These are phyloP conservation scores for Microctonus hyperodae DNA, from an alignment of 2,888 invertebrate genomes.

Conservation along the genomic window DNA sequence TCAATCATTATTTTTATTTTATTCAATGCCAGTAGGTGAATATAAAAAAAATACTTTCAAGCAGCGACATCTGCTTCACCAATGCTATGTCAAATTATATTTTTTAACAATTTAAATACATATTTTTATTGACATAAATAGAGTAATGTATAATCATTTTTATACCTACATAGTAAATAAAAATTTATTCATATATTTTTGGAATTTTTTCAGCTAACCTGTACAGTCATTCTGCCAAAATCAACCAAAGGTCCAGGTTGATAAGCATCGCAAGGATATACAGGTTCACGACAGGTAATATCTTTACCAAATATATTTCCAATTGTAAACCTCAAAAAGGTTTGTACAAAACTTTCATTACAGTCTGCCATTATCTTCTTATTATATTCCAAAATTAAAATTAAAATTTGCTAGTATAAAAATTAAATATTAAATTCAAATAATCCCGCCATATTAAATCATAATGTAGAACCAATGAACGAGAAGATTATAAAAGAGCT, in stretches of 20 bases:
- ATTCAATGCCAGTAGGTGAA: background rate
- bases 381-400: background rate
- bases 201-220: slow-evolving; percentile 41
- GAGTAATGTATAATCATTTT: background rate
- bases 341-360: slow-evolving; percentile 41
- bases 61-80: background rate
- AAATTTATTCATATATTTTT: background rate
- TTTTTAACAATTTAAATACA: background rate
- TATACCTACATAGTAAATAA: background rate
- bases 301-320: slow-evolving; percentile 56
- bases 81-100: background rate
- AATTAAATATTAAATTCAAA: background rate
- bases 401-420: background rate
- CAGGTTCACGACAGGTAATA: slow-evolving; percentile 55
- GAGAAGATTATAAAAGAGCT: no score
- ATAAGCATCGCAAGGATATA: slow-evolving; percentile 55
- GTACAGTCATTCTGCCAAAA: slow-evolving; percentile 53
- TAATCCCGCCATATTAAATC: background rate
- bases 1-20: background rate
- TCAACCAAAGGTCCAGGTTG: slow-evolving; percentile 57
- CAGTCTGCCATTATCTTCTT: background rate
- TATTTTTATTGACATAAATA: background rate
- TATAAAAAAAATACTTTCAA: background rate
- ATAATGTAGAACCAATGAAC: no score
- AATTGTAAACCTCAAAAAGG: slow-evolving; percentile 51